Conservation (phyloP, 2,113 vertebrate species). For the Oenanthe melanoleuca region DNA sequence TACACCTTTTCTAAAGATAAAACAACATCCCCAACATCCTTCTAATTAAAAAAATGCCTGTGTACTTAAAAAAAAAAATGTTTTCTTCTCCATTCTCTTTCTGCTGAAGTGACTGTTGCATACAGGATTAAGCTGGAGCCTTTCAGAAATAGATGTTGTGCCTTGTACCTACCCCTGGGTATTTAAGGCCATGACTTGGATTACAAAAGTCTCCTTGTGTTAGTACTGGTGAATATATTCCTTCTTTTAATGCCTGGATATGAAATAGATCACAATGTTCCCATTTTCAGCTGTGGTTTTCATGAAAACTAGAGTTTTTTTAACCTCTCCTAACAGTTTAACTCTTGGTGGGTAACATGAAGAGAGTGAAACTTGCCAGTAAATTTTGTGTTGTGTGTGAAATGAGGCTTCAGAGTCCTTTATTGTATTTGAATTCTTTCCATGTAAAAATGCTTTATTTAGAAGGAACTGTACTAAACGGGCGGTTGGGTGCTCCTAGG, state of each 20-base stretch:
- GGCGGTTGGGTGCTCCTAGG: background rate
- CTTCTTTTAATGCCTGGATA: slow-evolving; percentile 47
- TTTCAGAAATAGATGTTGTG: slow-evolving; percentile 46
- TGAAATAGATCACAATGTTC: slow-evolving; percentile 57
- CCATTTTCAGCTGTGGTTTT: slow-evolving; percentile 56
- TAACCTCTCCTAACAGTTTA: slow-evolving; percentile 14
- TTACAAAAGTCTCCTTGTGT: slow-evolving; percentile 62
- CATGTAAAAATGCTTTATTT: background rate
- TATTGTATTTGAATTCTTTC: background rate
- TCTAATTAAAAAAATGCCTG: background rate
- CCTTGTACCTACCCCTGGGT: slow-evolving; percentile 46
- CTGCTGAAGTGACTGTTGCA: background rate
- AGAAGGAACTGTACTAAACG: background rate
- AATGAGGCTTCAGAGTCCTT: background rate
- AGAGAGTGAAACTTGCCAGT: background rate
- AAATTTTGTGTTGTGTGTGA: background rate
- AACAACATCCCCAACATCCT: background rate
- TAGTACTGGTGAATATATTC: slow-evolving; percentile 59
- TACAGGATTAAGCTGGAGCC: slow-evolving; percentile 3
- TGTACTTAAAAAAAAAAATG: background rate
- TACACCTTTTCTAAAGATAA: background rate
- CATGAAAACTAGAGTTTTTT: background rate
- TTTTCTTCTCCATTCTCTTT: background rate
- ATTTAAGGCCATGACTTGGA: slow-evolving; percentile 48
- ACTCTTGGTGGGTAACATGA: background rate